Base-by-base conservation (phyloP, 2,797 vertebrate species). In the Acanthopagrus latus region DNA sequence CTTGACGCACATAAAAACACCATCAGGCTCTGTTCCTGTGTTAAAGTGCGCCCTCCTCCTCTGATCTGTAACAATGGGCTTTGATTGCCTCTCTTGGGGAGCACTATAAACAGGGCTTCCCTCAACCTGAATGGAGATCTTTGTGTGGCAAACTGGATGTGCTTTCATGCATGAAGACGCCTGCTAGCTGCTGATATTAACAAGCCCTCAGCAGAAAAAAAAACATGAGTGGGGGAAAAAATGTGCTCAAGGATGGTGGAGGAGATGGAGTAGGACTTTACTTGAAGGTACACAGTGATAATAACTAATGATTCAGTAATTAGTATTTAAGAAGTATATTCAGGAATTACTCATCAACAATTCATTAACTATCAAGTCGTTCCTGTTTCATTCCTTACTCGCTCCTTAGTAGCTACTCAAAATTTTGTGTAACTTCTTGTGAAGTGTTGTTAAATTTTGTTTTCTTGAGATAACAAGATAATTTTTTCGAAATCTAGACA, bases 111-210 rank as follows among this genome's bases (percentile, higher is more conserved):
- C 82, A 54, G 87, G 88, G 85, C 73, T 90, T 90, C 83, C 86
- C 87, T 82, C 81, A 65, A 87, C 76, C 84, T 78, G 75, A 86
- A 78, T 85, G 76, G 57, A 68, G 73, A 75, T 84, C 84, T 84
- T 86, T 78, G 76, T 91, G 78, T 59, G 66, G 65, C 20, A 7
- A 4, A 21, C 82, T 89, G 78, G 73, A 84, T 89, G 85, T 78
- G 76, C 71, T 41, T 50, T 89, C 83, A 90, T 86, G 88, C 89
- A 76, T 90, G 76, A 83, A 90, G 78, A 84, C 70, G 82, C 65
- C 90, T 90, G 87, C 88, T 78, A 46, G 59, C 71, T 73, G 63
- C 82, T 83, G 88, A 91, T 86, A 89, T 72, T 89, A 86, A 92
- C 85, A 86, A 78, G 68, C 27, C 51, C 78, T 87, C 65, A 76